These are phyloP conservation scores for Heliconius hortense DNA, from an alignment of 2,888 invertebrate species.

Conservation along the genomic window DNA sequence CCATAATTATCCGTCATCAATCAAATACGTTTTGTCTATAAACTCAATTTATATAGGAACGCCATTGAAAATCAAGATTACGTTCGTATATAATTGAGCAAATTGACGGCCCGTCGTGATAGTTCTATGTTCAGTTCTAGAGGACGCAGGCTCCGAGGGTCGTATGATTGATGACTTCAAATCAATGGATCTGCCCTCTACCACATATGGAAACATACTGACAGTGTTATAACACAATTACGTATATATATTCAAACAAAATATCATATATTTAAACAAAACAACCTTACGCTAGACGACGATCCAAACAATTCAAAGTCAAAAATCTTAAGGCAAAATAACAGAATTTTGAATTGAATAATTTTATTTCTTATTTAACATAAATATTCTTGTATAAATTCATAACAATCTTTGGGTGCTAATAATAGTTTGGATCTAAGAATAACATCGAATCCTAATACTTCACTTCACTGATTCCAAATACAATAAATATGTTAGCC, in stretches of 20 bases:
- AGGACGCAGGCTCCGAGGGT: conserved; percentile 70
- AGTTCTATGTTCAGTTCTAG: conserved; percentile 77
- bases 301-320: conserved; percentile 56
- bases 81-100: conserved; percentile 42
- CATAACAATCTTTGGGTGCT: conserved; percentile 82
- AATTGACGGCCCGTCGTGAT: conserved; percentile 73
- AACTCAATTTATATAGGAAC: conserved; percentile 53
- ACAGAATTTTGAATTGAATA: conserved; percentile 64
- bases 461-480: conserved; percentile 51
- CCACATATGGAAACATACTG: conserved; percentile 40
- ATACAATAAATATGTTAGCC: conserved; percentile 54
- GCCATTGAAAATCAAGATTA: conserved; percentile 40
- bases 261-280: conserved; percentile 7
- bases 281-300: conserved; percentile 12
- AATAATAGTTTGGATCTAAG: conserved; percentile 65
- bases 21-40: conserved; percentile 60
- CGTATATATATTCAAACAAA: conserved; percentile 4
- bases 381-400: conserved; percentile 82
- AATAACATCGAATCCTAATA: conserved; percentile 63
- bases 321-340: conserved; percentile 53
- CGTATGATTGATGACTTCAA: conserved; percentile 82
- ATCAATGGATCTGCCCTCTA: conserved; percentile 79
- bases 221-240: not conserved
- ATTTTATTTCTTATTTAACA: conserved; percentile 80
- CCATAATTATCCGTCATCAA: conserved; percentile 80